A percentile compares a stretch with the other conserved stretches of the same genome.
phyloP scores from a whole-genome alignment of 2,113 vertebrate species.

The Onychostruthus taczanowskii region DNA sequence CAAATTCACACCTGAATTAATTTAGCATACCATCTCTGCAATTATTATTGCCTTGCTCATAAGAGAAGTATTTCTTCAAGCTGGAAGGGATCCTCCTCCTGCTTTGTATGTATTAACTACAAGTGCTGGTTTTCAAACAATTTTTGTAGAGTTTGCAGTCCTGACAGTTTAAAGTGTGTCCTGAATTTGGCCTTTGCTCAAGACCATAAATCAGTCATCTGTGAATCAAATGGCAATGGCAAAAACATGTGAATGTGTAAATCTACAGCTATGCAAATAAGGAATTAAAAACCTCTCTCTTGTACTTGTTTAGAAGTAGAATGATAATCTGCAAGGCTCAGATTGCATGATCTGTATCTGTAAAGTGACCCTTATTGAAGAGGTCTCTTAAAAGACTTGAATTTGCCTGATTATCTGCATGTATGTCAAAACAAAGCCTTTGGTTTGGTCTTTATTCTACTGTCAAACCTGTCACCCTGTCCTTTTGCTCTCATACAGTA shows the following conservation, averaged over 20 bases:
- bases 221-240: background rate
- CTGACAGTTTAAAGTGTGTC: background rate
- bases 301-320: constrained; percentile 40
- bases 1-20: background rate
- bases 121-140: background rate
- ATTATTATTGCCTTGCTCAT: background rate
- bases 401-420: constrained; percentile 1
- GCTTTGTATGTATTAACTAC: background rate
- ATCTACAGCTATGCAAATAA: constrained; percentile 20
- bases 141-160: background rate
- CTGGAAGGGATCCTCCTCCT: background rate
- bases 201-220: constrained; percentile 2
- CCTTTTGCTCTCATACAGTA: background rate
- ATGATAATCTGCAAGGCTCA: constrained; percentile 57
- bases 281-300: constrained; percentile 27
- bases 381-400: background rate
- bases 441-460: background rate
- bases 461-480: background rate
- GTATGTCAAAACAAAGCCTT: constrained; percentile 11
- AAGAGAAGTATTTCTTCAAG: background rate
- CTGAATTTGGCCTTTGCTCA: background rate
- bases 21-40: background rate
- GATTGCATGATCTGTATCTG: constrained; percentile 62
- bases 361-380: constrained; percentile 47
- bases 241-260: background rate